Evolutionary conservation across 2,888 invertebrate genomes (phyloP), one percentile per base, ranked within the genome.

Genomic region (Agonopterix subpropinquella): DNA sequence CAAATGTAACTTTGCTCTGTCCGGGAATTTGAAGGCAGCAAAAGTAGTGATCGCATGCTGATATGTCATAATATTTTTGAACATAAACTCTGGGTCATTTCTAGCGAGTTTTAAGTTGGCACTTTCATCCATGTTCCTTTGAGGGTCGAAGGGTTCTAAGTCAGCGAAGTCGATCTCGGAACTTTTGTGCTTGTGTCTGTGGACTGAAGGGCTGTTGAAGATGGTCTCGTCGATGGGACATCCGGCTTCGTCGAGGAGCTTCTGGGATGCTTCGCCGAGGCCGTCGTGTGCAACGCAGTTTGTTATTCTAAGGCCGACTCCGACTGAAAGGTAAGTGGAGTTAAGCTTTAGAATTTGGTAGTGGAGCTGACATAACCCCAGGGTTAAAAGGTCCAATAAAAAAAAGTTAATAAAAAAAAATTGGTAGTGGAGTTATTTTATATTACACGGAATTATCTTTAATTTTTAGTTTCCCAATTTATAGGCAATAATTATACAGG

Each of bases 11-110:
- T 93, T 91, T 53, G 94, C 93, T 55, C 94, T 88, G 65, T 95
- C 95, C 3, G 95, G 95, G 76, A 95, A 95, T 67, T 95, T 95
- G 66, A 95, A 95, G 4, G 95, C 95, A 1, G 93, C 92, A 80
- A 95, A 95, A 11, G 92, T 92, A 0, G 94, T 88, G 1, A 87
- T 67, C 1, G 89, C 89, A 54, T 89, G 86, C 58, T 89, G 86
- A 52, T 87, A 89, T 0, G 83, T 84, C 89, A 89, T 89, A 36
- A 89, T 82, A 59, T 85, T 82, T 58, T 80, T 86, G 18, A 84
- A 76, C 60, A 80, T 73, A 45, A 74, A 67, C 2, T 86, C 86
- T 0, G 85, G 80, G 49, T 86, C 82, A 1, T 65, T 62, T 55
- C 66, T 80, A n/a, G 73, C 61, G 2, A 70, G 57, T 61, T 80